A percentile compares a stretch with the other conserved stretches of the same genome.
Conservation (phyloP, 2,888 invertebrate species). For the Chromoteleia sp. region DNA sequence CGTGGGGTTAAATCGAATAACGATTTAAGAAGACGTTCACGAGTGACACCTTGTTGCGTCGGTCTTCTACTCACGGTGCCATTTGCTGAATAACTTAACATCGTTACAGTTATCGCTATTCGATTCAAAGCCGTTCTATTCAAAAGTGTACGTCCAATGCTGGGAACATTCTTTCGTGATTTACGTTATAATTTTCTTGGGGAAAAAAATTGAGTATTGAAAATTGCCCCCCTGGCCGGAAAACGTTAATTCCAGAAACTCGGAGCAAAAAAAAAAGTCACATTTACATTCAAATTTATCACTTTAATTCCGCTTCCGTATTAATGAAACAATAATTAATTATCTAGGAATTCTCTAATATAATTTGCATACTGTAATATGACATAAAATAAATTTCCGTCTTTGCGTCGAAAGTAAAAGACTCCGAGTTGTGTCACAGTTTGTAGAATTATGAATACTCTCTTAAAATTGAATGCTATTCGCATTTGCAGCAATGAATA, state of each 20-base stretch:
- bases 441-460: not conserved
- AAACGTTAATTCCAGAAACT: not conserved
- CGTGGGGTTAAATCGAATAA: constrained; percentile 34
- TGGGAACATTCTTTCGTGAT: not conserved
- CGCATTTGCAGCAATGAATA: not conserved
- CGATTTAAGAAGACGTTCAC: constrained; percentile 13
- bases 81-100: constrained; percentile 3
- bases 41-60: constrained; percentile 13
- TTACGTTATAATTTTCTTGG: not conserved
- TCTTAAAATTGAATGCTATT: constrained; percentile 5
- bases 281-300: constrained; percentile 2
- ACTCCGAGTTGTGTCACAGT: no score
- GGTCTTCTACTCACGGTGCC: not conserved
- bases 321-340: constrained; percentile 21
- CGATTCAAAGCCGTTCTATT: not conserved
- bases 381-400: constrained; percentile 7
- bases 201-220: not conserved
- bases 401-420: not conserved
- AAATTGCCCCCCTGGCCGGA: not conserved
- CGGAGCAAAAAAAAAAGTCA: not conserved
- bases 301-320: not conserved
- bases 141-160: not conserved
- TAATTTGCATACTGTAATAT: constrained; percentile 22
- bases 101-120: constrained; percentile 1
- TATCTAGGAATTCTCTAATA: constrained; percentile 7